These are phyloP conservation scores for Fregata magnificens DNA, from an alignment of 2,113 vertebrate species.

Conservation along the genomic window DNA sequence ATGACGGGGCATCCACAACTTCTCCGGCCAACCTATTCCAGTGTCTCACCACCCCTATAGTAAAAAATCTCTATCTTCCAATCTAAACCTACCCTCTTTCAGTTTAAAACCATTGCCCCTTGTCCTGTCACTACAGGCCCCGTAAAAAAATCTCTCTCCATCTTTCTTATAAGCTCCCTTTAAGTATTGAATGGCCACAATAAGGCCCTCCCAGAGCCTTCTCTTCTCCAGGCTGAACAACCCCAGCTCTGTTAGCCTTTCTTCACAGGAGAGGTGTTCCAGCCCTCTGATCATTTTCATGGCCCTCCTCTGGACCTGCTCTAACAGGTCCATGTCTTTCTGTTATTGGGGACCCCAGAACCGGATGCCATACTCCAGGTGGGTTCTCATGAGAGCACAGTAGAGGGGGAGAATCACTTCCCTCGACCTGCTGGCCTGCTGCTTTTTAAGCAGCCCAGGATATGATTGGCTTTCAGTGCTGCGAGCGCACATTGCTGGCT, in stretches of 20 bases:
- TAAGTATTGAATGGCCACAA: not conserved
- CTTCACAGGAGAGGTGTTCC: not conserved
- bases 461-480: too few species aligned
- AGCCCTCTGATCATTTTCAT: not conserved
- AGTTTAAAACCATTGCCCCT: not conserved
- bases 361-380: not conserved
- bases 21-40: not conserved
- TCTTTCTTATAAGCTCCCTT: not conserved
- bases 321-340: not conserved
- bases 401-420: too few species aligned
- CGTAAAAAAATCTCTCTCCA: not conserved
- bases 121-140: not conserved
- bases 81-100: not conserved
- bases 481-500: too few species aligned
- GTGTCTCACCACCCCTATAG: not conserved
- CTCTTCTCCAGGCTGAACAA: not conserved
- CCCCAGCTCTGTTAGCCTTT: not conserved
- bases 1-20: not conserved
- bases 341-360: not conserved
- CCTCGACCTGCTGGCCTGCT: too few species aligned
- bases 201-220: not conserved
- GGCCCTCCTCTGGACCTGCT: not conserved
- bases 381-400: too few species aligned
- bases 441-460: too few species aligned
- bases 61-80: not conserved